phyloP scores from a whole-genome alignment of 2,113 vertebrate species.

The Clarias batrachus region DNA sequence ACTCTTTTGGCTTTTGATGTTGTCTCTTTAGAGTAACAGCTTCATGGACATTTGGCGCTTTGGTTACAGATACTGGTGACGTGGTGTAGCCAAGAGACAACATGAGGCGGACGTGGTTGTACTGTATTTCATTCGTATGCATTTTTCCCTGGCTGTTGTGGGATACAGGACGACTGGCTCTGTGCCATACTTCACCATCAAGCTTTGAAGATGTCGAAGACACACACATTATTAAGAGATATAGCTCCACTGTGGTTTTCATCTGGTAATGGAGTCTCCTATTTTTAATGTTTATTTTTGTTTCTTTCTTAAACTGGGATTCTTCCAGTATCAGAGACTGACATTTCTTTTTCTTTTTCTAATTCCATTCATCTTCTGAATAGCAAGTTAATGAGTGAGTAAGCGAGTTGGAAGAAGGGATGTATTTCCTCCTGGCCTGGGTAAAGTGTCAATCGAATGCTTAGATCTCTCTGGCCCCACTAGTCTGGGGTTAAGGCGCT shows the following conservation, averaged over 20 bases:
- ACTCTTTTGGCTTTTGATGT: background rate
- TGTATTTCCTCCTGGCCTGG: slow-evolving; percentile 58
- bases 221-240: slow-evolving; percentile 8
- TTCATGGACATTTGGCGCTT: background rate
- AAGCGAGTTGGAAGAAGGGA: slow-evolving; percentile 47
- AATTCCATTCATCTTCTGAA: background rate
- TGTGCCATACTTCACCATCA: background rate
- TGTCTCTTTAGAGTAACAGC: background rate
- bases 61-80: background rate
- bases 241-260: background rate
- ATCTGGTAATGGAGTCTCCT: slow-evolving; percentile 14
- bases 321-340: slow-evolving; percentile 14
- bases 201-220: background rate
- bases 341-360: slow-evolving; percentile 9
- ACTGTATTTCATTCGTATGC: background rate
- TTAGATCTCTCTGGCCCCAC: slow-evolving; percentile 57
- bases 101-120: background rate
- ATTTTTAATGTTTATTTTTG: background rate
- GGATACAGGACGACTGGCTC: background rate
- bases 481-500: slow-evolving; percentile 55
- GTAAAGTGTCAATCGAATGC: slow-evolving; percentile 66
- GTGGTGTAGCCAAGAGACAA: background rate
- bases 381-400: slow-evolving; percentile 51
- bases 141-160: background rate
- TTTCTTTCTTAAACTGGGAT: slow-evolving; percentile 17